Conservation (phyloP, 2,888 invertebrate species). For the Aleiodes testaceus region DNA sequence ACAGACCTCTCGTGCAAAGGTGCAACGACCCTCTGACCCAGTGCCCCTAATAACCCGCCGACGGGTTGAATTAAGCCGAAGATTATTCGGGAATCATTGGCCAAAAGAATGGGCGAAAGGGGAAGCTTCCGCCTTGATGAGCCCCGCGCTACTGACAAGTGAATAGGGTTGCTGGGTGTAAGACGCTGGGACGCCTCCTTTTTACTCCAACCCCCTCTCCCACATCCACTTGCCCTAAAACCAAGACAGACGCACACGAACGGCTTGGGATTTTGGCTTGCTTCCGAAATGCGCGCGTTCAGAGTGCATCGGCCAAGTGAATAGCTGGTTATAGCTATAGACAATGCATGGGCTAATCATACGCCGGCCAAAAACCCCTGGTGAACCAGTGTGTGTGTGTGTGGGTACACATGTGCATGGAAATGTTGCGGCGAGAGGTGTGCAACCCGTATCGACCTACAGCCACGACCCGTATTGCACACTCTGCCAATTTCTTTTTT, state of each 20-base stretch:
- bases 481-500: slow-evolving; percentile 46
- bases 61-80: neutral
- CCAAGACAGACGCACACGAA: too few relatives aligned
- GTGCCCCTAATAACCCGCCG: slow-evolving; percentile 23
- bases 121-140: too few relatives aligned
- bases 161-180: slow-evolving; percentile 13
- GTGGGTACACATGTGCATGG: neutral
- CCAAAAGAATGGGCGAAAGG: too few relatives aligned
- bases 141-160: too few relatives aligned
- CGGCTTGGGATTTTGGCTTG: slow-evolving; percentile 3
- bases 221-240: slow-evolving; percentile 2
- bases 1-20: slow-evolving; percentile 13
- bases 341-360: slow-evolving; percentile 28
- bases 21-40: slow-evolving; percentile 39
- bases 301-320: slow-evolving; percentile 2
- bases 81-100: too few relatives aligned
- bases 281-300: slow-evolving; percentile 7
- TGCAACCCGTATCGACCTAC: slow-evolving; percentile 51
- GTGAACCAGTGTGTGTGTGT: neutral
- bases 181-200: slow-evolving; percentile 7
- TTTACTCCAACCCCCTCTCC: neutral
- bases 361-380: slow-evolving; percentile 21
- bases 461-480: slow-evolving; percentile 54
- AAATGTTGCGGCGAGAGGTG: slow-evolving; percentile 13
- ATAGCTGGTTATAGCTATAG: neutral